Percentiles rank a stretch among this genome's conserved stretches.
These are phyloP conservation scores for Podarcis siculus DNA, from an alignment of 2,797 vertebrate species.

Conservation along the genomic window DNA sequence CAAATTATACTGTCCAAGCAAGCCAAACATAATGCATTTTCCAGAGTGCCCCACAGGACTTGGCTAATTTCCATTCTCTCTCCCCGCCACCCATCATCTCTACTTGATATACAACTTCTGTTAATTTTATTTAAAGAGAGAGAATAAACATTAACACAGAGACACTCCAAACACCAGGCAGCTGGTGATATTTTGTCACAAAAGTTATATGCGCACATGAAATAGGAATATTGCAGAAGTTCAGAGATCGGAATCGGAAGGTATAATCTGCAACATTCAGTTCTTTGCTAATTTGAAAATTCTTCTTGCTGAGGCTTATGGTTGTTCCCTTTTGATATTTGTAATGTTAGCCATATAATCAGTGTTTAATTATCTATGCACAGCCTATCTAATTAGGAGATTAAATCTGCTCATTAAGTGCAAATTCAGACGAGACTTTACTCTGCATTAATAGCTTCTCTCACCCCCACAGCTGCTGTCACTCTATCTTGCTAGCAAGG, in stretches of 20 bases:
- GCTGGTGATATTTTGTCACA: conserved; percentile 1
- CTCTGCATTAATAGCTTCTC: background rate
- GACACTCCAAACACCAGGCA: background rate
- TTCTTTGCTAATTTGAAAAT: conserved; percentile 25
- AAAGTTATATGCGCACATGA: background rate
- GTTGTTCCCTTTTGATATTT: conserved; percentile 13
- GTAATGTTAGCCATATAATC: conserved; percentile 10
- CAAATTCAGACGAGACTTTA: conserved; percentile 15
- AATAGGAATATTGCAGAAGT: background rate
- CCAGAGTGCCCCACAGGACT: conserved; percentile 17
- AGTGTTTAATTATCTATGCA: conserved; percentile 30
- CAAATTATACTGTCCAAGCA: conserved; percentile 26
- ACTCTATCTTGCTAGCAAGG: background rate
- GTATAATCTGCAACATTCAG: conserved; percentile 3
- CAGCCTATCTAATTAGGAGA: conserved; percentile 17
- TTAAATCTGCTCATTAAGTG: conserved; percentile 30
- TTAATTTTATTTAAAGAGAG: conserved; percentile 21
- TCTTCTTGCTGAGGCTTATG: background rate
- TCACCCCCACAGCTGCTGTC: background rate
- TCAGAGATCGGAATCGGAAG: conserved; percentile 14
- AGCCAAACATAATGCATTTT: conserved; percentile 22
- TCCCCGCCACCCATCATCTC: background rate
- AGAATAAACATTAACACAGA: conserved; percentile 4
- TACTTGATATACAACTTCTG: conserved; percentile 23
- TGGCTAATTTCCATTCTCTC: conserved; percentile 28